Conservation (phyloP, 1,140 invertebrate species). For the Trachymyrmex septentrionalis region DNA sequence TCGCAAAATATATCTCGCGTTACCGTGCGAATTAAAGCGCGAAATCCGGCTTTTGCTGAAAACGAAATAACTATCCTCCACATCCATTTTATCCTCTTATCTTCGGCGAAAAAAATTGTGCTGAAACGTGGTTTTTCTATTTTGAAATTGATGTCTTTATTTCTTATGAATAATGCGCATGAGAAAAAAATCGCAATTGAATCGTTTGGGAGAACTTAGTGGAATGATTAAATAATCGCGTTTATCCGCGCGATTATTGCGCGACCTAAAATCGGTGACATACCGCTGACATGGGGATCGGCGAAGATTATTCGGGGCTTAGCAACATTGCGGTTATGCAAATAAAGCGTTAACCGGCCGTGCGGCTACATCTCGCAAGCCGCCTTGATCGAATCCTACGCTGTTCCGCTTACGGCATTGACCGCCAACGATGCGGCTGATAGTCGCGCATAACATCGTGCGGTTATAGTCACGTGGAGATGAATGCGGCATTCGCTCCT, state of each 20-base stretch:
- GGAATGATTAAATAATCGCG: not conserved
- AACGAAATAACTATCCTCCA: constrained; percentile 5
- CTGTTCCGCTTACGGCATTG: constrained; percentile 49
- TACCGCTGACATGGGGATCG: constrained; percentile 7
- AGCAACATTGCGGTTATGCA: constrained; percentile 55
- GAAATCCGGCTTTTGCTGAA: not conserved
- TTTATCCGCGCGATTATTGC: constrained; percentile 27
- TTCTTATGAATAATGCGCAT: not conserved
- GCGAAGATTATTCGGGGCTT: constrained; percentile 39
- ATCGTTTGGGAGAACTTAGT: not conserved
- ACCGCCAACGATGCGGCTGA: constrained; percentile 61
- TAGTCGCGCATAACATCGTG: constrained; percentile 56
- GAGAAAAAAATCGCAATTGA: not conserved
- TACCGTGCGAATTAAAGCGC: not conserved
- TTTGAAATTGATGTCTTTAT: not conserved
- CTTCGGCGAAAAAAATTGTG: not conserved
- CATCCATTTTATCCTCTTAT: constrained; percentile 12
- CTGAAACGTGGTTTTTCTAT: not conserved
- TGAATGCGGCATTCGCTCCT: constrained; percentile 51
- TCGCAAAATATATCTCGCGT: constrained; percentile 15
- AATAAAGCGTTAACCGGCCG: constrained; percentile 56
- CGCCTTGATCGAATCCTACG: constrained; percentile 58
- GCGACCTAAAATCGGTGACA: constrained; percentile 28
- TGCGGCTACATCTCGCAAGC: constrained; percentile 14
- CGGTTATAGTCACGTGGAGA: constrained; percentile 72